Base-by-base conservation (phyloP, 2,113 vertebrate genomes). In the Clupea harengus region DNA sequence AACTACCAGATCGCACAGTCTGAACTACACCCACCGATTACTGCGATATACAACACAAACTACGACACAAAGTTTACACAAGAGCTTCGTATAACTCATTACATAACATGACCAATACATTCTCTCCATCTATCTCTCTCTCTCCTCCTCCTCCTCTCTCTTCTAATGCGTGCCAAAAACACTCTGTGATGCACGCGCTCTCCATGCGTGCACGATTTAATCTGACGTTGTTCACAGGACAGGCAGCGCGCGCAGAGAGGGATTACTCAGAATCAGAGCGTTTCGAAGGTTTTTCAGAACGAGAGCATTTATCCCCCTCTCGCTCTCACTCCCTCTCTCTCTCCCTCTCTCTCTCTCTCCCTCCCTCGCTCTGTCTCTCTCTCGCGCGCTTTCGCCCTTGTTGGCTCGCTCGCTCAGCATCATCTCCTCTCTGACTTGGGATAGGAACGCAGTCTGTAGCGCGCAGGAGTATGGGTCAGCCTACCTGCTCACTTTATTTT, bases 181-280 rank as follows among this genome's bases (percentile, higher is more conserved):
- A n/a, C 83, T 22, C 52, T 17, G 32, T 44, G 47, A 54, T 82
- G 17, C 72, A 80, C 52, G 78, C 44, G 32, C n/a, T 86, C 54
- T 85, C 52, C 28, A 60, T 47, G 82, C 20, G 89, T 72, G 86
- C 82, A 87, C 90, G 89, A 93, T 93, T 92, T 89, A 90, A 90
- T 92, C 90, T 91, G 92, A 93, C 89, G 91, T 88, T 91, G 84
- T 86, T 85, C 45, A 89, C 60, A 88, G 87, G 84, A 90, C 91
- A 89, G 91, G 85, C 87, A 87, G 89, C 20, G 87, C 87, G 89
- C 82, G 82, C 60, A 67, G 83, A 89, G 88, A 67, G 83, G 93
- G 93, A 93, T 93, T 93, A 94, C 89, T 57, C 86, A 9, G 50
- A 84, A 52, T 75, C 86, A 81, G 25, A 28, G 83, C 52, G 49